Evolutionary conservation across 1,140 invertebrate species (phyloP).

Genomic region (Laupala kohalensis): DNA sequence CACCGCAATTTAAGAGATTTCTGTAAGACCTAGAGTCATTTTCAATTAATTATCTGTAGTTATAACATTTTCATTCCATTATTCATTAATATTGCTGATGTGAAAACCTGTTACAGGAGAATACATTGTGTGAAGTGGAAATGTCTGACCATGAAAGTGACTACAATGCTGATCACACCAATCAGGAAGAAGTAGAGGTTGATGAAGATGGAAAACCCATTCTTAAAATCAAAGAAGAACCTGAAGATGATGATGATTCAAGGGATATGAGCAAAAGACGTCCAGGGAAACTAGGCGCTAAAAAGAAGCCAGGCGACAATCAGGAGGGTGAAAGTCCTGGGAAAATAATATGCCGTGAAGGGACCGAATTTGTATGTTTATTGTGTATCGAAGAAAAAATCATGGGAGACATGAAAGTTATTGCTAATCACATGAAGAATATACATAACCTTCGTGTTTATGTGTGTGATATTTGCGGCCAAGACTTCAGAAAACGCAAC

Average conservation of each 20-base stretch:
- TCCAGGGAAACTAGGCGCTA: background rate
- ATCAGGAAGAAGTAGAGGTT: background rate
- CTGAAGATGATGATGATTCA: constrained; percentile 3
- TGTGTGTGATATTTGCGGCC: constrained; percentile 56
- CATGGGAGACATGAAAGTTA: constrained; percentile 38
- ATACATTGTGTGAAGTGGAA: constrained; percentile 8
- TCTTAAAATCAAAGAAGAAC: constrained; percentile 10
- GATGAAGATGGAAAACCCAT: background rate
- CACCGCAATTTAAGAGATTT: no score
- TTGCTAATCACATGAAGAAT: constrained; percentile 43
- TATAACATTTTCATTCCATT: background rate
- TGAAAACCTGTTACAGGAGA: constrained; percentile 5
- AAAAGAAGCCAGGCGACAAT: background rate
- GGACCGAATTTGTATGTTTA: constrained; percentile 40
- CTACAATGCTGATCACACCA: background rate
- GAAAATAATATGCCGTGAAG: constrained; percentile 24
- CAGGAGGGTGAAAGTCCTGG: constrained; percentile 7
- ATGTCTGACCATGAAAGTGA: constrained; percentile 9
- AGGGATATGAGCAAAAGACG: background rate
- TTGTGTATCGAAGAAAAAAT: constrained; percentile 36
- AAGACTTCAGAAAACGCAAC: constrained; percentile 44
- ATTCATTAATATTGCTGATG: background rate
- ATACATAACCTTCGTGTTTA: constrained; percentile 47
- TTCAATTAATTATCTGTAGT: background rate
- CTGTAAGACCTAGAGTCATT: background rate